Percentiles rank a stretch among this genome's conserved stretches.
Conservation (phyloP, 2,113 vertebrate genomes). For the Tupaia tana region DNA sequence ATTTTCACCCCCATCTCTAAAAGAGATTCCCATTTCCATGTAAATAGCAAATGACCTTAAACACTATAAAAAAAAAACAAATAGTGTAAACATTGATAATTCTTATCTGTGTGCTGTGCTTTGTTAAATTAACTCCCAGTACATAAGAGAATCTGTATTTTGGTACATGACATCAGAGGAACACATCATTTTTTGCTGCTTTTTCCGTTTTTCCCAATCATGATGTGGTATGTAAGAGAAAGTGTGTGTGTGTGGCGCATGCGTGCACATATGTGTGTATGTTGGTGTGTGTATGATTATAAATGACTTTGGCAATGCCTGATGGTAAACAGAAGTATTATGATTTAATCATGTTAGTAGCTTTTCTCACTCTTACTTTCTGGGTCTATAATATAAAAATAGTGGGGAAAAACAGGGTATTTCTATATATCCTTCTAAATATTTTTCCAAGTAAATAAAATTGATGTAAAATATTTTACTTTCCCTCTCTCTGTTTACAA, state of each 20-base stretch:
- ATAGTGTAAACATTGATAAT: not conserved
- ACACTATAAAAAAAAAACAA: not conserved
- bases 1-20: not conserved
- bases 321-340: not conserved
- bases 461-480: conserved; percentile 31
- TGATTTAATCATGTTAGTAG: not conserved
- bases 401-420: not conserved
- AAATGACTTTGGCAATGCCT: not conserved
- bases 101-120: not conserved
- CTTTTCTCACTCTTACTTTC: conserved; percentile 14
- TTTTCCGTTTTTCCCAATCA: not conserved
- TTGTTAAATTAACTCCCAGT: not conserved
- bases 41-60: not conserved
- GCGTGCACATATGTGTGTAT: not conserved
- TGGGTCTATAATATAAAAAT: conserved; percentile 27
- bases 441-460: conserved; percentile 38
- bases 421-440: not conserved
- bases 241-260: not conserved
- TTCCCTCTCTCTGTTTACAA: not conserved
- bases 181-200: not conserved
- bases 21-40: not conserved
- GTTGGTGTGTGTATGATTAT: not conserved
- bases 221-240: not conserved
- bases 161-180: not conserved
- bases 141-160: not conserved